Conservation (phyloP, 2,888 invertebrate genomes). For the Parnassius mnemosyne region DNA sequence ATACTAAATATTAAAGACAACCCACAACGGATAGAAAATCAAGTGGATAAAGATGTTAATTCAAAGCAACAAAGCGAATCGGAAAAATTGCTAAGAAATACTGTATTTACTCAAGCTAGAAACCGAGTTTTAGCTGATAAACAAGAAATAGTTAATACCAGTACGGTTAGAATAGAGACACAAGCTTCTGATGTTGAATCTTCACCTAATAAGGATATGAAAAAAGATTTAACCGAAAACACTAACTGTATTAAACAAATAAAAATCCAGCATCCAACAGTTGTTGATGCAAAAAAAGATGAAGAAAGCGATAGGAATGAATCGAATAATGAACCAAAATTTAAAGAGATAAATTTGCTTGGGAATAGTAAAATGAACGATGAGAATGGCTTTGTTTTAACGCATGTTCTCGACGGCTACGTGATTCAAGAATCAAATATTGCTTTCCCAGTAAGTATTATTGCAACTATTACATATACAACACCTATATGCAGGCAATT, state of each 20-base stretch:
- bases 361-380: constrained; percentile 29
- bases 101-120: constrained; percentile 67
- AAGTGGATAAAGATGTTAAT: constrained; percentile 13
- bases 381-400: constrained; percentile 50
- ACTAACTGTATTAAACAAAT: constrained; percentile 27
- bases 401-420: constrained; percentile 69
- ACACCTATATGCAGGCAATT: too few relatives aligned
- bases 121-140: constrained; percentile 59
- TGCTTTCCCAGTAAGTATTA: constrained; percentile 67
- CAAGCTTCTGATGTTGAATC: constrained; percentile 18
- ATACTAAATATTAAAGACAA: constrained; percentile 3
- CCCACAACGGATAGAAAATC: constrained; percentile 23
- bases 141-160: constrained; percentile 31
- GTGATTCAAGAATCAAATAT: constrained; percentile 73
- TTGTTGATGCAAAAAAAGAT: constrained; percentile 30
- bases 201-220: constrained; percentile 21
- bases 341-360: constrained; percentile 30
- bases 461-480: not conserved
- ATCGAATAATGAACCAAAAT: constrained; percentile 32
- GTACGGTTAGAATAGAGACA: constrained; percentile 24
- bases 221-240: constrained; percentile 14
- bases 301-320: constrained; percentile 34
- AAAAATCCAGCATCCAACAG: constrained; percentile 27
- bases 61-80: constrained; percentile 38
- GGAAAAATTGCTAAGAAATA: constrained; percentile 65